Evolutionary conservation across 1,140 invertebrate species (phyloP).

Genomic region (Linepithema humile): DNA sequence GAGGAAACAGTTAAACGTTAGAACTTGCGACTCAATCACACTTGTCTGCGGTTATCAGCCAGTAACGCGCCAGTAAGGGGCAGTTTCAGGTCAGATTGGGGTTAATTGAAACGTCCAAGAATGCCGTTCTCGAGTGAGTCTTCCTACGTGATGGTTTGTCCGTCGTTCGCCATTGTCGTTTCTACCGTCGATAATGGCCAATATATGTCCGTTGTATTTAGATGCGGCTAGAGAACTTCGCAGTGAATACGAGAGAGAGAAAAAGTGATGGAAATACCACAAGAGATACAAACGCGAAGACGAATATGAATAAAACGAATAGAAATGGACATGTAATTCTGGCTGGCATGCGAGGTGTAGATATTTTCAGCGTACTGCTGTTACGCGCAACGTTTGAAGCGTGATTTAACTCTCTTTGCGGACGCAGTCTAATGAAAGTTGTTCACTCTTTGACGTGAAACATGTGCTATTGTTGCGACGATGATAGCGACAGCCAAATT

Average conservation of each 20-base stretch:
- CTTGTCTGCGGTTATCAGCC: conserved; percentile 4
- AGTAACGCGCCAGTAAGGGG: conserved; percentile 35
- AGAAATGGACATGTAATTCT: conserved; percentile 23
- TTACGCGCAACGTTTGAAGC: not conserved
- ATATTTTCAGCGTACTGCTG: conserved; percentile 18
- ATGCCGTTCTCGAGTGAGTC: not conserved
- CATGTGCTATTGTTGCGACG: not conserved
- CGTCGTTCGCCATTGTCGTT: not conserved
- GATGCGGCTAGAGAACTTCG: not conserved
- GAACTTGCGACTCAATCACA: not conserved
- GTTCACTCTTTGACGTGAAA: not conserved
- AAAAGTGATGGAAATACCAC: not conserved
- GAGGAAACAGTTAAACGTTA: not conserved
- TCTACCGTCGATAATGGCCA: not conserved
- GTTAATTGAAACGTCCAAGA: conserved; percentile 63
- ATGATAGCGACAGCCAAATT: not conserved
- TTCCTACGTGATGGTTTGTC: not conserved
- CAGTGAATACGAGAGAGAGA: not conserved
- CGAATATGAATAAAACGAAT: conserved; percentile 24
- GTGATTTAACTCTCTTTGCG: conserved; percentile 32
- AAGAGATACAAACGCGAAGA: conserved; percentile 1
- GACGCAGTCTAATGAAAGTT: not conserved
- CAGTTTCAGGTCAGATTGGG: conserved; percentile 47
- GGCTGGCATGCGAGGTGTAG: not conserved
- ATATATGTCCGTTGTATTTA: not conserved